Evolutionary conservation across 2,113 vertebrate genomes (phyloP).

Genomic region (Camelus dromedarius): DNA sequence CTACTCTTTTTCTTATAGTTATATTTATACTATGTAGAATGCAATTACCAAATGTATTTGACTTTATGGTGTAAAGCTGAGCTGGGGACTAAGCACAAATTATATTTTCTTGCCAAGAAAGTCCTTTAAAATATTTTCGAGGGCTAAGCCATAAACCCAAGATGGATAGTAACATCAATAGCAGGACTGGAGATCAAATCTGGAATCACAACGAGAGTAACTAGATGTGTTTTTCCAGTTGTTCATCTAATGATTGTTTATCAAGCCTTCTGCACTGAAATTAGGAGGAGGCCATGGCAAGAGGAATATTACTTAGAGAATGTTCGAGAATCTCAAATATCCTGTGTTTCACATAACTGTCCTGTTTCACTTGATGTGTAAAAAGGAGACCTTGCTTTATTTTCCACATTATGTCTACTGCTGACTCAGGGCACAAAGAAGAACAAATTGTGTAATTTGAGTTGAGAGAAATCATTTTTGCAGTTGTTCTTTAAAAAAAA

Average conservation of each 20-base stretch:
- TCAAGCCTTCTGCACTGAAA: neutral
- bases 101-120: slow-evolving; percentile 17
- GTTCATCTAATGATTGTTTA: neutral
- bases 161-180: neutral
- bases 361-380: slow-evolving; percentile 49
- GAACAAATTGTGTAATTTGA: slow-evolving; percentile 85
- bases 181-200: neutral
- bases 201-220: neutral
- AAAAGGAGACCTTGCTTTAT: slow-evolving; percentile 69
- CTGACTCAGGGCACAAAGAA: slow-evolving; percentile 82
- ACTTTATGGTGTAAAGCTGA: slow-evolving; percentile 6
- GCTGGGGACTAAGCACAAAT: slow-evolving; percentile 19
- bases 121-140: slow-evolving; percentile 30
- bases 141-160: neutral
- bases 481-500: slow-evolving; percentile 82
- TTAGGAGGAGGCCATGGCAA: neutral
- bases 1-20: neutral
- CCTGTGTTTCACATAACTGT: slow-evolving; percentile 14
- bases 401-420: slow-evolving; percentile 78
- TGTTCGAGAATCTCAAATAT: slow-evolving; percentile 41
- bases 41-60: neutral
- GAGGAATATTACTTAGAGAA: neutral
- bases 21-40: neutral
- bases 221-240: neutral
- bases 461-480: slow-evolving; percentile 83